Evolutionary conservation across 2,113 vertebrate genomes (phyloP).

Genomic region (Entomyzon cyanotis): DNA sequence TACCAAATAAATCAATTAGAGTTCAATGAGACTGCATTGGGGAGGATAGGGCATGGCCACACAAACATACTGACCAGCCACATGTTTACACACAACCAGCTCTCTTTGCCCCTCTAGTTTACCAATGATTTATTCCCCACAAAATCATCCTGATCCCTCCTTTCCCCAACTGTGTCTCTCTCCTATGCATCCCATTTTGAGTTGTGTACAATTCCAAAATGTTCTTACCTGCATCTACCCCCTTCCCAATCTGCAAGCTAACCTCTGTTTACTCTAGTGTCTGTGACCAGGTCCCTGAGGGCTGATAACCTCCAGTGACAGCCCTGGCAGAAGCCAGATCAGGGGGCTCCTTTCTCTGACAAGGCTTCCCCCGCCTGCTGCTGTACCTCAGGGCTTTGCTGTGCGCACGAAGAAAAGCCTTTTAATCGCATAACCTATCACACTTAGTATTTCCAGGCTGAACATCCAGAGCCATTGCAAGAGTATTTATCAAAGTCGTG

Average conservation of each 20-base stretch:
- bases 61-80: neutral
- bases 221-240: neutral
- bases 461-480: neutral
- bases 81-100: neutral
- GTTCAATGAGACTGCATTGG: neutral
- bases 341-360: neutral
- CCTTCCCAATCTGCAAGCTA: neutral
- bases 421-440: neutral
- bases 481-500: neutral
- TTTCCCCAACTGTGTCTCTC: neutral
- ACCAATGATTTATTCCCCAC: neutral
- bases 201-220: neutral
- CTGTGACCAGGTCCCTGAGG: neutral
- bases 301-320: neutral
- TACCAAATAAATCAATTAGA: neutral
- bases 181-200: neutral
- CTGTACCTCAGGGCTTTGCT: neutral
- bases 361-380: rapidly evolving
- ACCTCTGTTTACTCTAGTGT: neutral
- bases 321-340: neutral
- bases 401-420: rapidly evolving
- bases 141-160: neutral
- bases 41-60: neutral
- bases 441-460: neutral
- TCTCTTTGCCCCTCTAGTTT: neutral